These are phyloP conservation scores for Martes martes DNA, from an alignment of 2,113 vertebrate species.

Conservation along the genomic window DNA sequence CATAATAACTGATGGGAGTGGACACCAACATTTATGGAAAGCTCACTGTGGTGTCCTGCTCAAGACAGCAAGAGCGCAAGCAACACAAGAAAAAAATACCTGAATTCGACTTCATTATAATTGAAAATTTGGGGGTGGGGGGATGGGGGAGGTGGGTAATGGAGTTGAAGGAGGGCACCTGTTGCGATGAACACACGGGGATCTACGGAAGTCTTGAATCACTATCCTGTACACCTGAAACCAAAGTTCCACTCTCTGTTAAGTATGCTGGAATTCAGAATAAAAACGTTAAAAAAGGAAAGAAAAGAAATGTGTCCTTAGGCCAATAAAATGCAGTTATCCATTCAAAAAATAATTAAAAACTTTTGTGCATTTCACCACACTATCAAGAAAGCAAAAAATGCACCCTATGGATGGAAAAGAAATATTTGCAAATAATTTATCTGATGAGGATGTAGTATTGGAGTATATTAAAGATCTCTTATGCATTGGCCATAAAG, in stretches of 20 bases:
- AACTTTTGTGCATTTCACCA: background rate
- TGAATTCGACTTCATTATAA: background rate
- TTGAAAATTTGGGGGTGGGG: background rate
- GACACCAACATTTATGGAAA: background rate
- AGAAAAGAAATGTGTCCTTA: background rate
- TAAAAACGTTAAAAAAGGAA: background rate
- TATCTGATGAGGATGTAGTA: fast-evolving
- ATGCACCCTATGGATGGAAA: fast-evolving
- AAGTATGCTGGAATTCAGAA: background rate
- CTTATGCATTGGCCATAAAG: background rate
- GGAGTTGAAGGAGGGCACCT: fast-evolving
- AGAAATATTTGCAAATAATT: fast-evolving
- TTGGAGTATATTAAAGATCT: background rate
- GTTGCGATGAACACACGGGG: fast-evolving
- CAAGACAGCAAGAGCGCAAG: background rate
- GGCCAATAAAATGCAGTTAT: background rate
- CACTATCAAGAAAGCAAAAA: background rate
- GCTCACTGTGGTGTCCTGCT: fast-evolving
- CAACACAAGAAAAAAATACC: background rate
- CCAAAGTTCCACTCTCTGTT: background rate
- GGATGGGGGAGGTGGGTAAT: background rate
- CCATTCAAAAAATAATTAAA: background rate
- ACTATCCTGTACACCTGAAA: background rate
- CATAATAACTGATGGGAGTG: fast-evolving
- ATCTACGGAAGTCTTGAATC: fast-evolving